Evolutionary conservation across 2,888 invertebrate species (phyloP), one percentile per base, ranked within the genome.

Genomic region (Muscina levida): DNA sequence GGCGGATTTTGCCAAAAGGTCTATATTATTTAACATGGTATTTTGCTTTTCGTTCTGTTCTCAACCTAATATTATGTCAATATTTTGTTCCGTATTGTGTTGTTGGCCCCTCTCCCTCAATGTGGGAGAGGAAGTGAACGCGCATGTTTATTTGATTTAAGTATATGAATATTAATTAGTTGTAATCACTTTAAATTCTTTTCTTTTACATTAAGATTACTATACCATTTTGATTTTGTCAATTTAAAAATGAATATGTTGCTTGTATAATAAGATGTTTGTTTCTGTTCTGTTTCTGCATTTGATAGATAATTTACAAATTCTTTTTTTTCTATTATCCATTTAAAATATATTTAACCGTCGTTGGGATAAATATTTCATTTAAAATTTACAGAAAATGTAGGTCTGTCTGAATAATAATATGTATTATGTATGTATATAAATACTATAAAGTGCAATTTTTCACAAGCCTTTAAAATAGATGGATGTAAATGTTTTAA

Each of bases 331-430:
- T 59, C 39, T 82, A 74, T 75, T 68, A 81, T 24, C 74, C 75
- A 73, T 71, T 77, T 73, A 67, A 80, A 77, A 77, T 72, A 75
- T 79, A 71, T 79, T 81, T 81, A 77, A 81, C 72, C 81, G 67
- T 81, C 81, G 81, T 81, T 81, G 81, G 81, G 81, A 81, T 77
- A 81, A 83, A 83, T 82, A 82, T 82, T 83, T 82, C 84, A 83
- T 84, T 82, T 84, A 71, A 77, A 77, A 62, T 51, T 75, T 57
- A 19, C 53, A 24, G 53, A 57, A 26, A 62, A 76, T 77, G 22
- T 66, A 19, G 8, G 65, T 46, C 62, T 68, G 24, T 57, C n/a
- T 67, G 72, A 70, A 72, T 83, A 79, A 70, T 79, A 44, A 78
- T 83, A 73, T 82, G 79, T 74, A 51, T 82, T 80, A 59, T 68